Evolutionary conservation across 2,888 invertebrate species (phyloP), one percentile per base, ranked within the genome.

Genomic region (Epistrophella euchroma): DNA sequence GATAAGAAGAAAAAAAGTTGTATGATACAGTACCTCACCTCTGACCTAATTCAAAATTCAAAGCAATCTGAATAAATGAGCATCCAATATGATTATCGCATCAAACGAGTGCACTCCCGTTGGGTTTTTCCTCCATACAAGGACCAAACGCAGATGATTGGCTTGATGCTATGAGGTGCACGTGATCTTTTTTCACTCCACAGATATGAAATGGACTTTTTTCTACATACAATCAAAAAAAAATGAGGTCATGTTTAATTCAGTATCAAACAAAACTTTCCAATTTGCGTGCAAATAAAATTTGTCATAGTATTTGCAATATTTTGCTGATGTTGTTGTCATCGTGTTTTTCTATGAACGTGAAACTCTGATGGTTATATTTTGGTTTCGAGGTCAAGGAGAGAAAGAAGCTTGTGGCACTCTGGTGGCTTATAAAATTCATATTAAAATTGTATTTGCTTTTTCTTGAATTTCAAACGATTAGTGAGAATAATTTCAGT

Each of bases 11-110:
- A 11, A 28, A 62, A 43, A n/a, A n/a, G n/a, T n/a, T n/a, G n/a
- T n/a, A n/a, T n/a, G 43, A 43, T 28, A 43, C 62, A 43, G 28
- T n/a, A 25, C 13, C 43, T 43, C 25, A 43, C 43, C 28, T 62
- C 47, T 37, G 28, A 56, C 25, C 58, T 45, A 45, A 71, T 81
- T 52, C 55, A 55, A 70, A 71, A 81, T 81, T 70, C 81, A 70
- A 40, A 43, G 45, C 52, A 74, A 81, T 68, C 70, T 62, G 70
- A 75, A 70, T 75, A 75, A 81, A 75, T 81, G 75, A 81, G 75
- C 22, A 56, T 71, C 71, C 62, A 64, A 71, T 75, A 64, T 56
- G 47, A 70, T 75, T 70, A 81, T 71, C 40, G 11, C 68, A 43
- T 35, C 60, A 74, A 19, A 71, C 28, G 11, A 52, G 10, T 40